Percentiles rank a stretch among this genome's conserved stretches.
These are phyloP conservation scores for Wiebesia pumilae DNA, from an alignment of 1,140 invertebrate species.

Conservation along the genomic window DNA sequence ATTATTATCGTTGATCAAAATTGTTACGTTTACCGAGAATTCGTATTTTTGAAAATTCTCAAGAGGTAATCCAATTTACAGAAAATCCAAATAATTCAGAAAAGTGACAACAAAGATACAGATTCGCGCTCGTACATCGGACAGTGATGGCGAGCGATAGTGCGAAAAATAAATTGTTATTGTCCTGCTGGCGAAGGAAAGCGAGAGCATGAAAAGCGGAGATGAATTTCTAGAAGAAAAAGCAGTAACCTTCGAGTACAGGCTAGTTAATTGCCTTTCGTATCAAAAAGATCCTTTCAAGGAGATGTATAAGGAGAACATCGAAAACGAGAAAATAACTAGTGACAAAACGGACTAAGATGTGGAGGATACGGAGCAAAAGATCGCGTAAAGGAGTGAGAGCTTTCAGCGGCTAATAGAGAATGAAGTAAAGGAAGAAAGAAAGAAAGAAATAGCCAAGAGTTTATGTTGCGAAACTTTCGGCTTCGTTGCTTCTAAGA, in stretches of 20 bases:
- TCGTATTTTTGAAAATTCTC: neutral
- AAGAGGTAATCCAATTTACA: neutral
- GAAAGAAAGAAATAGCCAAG: neutral
- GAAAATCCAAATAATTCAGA: neutral
- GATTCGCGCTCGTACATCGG: neutral
- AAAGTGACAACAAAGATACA: neutral
- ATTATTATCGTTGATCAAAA: too few species aligned
- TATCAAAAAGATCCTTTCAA: slow-evolving; percentile 6
- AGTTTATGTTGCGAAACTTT: slow-evolving; percentile 1
- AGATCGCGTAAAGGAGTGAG: neutral
- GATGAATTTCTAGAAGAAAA: slow-evolving; percentile 30
- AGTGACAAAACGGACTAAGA: slow-evolving; percentile 10
- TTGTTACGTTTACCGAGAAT: too few species aligned
- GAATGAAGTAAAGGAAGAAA: neutral
- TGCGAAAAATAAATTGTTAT: slow-evolving; percentile 5
- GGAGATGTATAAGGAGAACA: neutral
- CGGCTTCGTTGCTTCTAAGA: slow-evolving; percentile 32
- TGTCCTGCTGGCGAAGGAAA: neutral
- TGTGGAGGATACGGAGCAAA: neutral
- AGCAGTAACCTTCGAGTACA: neutral
- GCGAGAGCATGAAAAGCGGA: neutral
- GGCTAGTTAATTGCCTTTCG: slow-evolving; percentile 5
- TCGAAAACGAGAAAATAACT: neutral
- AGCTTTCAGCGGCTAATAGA: slow-evolving; percentile 44
- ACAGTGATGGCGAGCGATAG: neutral